phyloP scores from a whole-genome alignment of 2,113 vertebrate species.

The Rutilus rutilus region DNA sequence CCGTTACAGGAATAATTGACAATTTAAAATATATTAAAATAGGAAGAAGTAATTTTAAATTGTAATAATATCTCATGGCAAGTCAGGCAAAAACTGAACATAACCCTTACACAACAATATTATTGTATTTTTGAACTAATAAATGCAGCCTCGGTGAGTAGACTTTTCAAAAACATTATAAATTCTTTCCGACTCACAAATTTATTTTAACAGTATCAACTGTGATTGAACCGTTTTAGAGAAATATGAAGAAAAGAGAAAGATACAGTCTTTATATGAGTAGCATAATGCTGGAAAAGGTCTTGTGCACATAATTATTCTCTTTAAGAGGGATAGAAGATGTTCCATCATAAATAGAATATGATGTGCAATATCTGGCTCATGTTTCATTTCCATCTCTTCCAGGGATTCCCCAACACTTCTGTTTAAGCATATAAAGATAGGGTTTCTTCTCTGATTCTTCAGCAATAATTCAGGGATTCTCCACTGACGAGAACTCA shows the following conservation, averaged over 20 bases:
- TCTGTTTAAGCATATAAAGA: not conserved
- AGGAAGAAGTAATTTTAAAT: too few relatives aligned
- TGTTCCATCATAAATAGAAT: slow-evolving; percentile 8
- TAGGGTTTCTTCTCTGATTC: not conserved
- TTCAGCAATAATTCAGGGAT: not conserved
- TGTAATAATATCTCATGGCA: too few relatives aligned
- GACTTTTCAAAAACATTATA: not conserved
- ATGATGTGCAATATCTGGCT: slow-evolving; percentile 27
- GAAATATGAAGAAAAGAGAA: not conserved
- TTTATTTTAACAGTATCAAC: too few relatives aligned
- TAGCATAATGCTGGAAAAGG: not conserved
- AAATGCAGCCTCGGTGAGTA: not conserved
- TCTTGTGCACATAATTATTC: slow-evolving; percentile 19
- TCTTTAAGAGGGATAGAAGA: not conserved
- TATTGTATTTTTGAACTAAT: too few relatives aligned
- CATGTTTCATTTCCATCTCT: not conserved
- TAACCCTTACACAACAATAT: too few relatives aligned
- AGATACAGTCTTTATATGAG: not conserved
- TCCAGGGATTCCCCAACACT: slow-evolving; percentile 8
- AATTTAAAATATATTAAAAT: too few relatives aligned
- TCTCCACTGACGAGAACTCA: not conserved
- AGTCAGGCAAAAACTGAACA: too few relatives aligned
- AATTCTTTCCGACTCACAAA: too few relatives aligned
- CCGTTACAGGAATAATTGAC: too few relatives aligned
- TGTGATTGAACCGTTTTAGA: not conserved